Conservation (phyloP, 1,140 invertebrate species). For the Drosophila malerkotliana region DNA sequence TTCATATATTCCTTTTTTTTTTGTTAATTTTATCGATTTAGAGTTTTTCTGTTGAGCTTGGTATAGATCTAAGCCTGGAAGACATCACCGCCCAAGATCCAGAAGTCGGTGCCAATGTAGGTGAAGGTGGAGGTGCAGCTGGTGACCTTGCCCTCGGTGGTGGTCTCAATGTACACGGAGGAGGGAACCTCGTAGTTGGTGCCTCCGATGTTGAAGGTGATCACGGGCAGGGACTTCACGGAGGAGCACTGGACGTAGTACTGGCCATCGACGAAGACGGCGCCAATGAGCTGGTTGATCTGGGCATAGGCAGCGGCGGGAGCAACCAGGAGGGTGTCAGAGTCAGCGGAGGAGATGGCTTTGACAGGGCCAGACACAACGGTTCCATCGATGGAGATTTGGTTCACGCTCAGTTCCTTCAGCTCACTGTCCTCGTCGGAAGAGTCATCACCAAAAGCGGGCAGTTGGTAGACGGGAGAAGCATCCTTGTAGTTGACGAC, state of each 20-base stretch:
- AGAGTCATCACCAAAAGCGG: conserved; percentile 23
- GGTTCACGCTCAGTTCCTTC: conserved; percentile 52
- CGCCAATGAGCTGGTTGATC: conserved; percentile 57
- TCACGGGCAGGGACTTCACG: conserved; percentile 41
- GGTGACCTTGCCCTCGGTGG: conserved; percentile 85
- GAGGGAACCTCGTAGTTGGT: conserved; percentile 52
- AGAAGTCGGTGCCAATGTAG: conserved; percentile 85
- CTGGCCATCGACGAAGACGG: conserved; percentile 32
- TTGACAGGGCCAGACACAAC: conserved; percentile 85
- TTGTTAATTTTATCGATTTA: neutral
- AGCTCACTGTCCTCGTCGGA: conserved; percentile 26
- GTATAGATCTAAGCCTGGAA: neutral
- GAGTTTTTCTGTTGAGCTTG: neutral
- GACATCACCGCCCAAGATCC: conserved; percentile 53
- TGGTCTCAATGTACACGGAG: conserved; percentile 82
- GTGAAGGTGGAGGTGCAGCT: conserved; percentile 87
- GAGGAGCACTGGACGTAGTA: conserved; percentile 59
- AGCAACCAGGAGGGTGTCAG: conserved; percentile 88
- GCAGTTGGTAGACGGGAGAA: conserved; percentile 2
- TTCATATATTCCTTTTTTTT: neutral
- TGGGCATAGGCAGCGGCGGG: conserved; percentile 82
- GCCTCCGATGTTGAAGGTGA: conserved; percentile 61
- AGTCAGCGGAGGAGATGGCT: conserved; percentile 92
- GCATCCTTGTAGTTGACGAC: conserved; percentile 37
- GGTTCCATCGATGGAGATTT: conserved; percentile 45